A percentile compares a stretch with the other conserved stretches of the same genome.
Conservation (phyloP, 1,140 invertebrate genomes). For the Gryllus bimaculatus region DNA sequence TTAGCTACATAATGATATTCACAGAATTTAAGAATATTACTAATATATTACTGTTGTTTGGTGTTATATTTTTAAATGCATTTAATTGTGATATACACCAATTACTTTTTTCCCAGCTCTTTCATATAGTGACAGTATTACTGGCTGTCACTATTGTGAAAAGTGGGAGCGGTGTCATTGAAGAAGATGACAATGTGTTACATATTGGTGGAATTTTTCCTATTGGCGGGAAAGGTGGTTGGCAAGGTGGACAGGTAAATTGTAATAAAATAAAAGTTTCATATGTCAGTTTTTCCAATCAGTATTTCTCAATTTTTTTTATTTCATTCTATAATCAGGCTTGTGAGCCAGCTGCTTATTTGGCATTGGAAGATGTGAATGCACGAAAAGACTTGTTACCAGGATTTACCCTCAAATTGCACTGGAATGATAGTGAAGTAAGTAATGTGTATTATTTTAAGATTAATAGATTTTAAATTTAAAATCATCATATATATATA, state of each 20-base stretch:
- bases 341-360: constrained; percentile 86
- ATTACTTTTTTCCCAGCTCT: neutral
- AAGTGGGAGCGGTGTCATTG: neutral
- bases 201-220: constrained; percentile 98
- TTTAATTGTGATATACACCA: too few species aligned
- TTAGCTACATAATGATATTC: too few species aligned
- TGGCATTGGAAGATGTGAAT: constrained; percentile 96
- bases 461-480: neutral
- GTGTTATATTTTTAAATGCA: too few species aligned
- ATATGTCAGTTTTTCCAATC: neutral
- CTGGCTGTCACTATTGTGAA: neutral
- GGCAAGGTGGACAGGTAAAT: constrained; percentile 81
- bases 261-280: neutral
- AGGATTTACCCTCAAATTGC: constrained; percentile 82
- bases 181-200: constrained; percentile 55
- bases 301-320: neutral
- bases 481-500: too few species aligned
- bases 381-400: constrained; percentile 76
- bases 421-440: constrained; percentile 97
- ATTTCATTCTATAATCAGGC: constrained; percentile 39
- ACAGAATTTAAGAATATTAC: too few species aligned
- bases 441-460: constrained; percentile 28
- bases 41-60: too few species aligned
- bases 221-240: constrained; percentile 86
- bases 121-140: neutral